phyloP scores from a whole-genome alignment of 2,888 invertebrate genomes.

The Chloroclystis v-ata region DNA sequence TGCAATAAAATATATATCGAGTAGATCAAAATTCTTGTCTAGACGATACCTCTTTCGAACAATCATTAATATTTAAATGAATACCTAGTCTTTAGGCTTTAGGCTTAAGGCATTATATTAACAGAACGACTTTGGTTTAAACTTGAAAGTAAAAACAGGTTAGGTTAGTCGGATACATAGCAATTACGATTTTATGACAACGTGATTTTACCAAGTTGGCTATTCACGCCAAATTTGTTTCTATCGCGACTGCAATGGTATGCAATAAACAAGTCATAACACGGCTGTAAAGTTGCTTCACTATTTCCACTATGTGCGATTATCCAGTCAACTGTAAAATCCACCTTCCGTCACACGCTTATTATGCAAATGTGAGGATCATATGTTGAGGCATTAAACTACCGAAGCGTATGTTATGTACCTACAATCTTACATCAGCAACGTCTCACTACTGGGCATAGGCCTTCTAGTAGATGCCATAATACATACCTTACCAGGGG shows the following conservation, averaged over 20 bases:
- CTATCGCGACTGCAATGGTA: conserved; percentile 29
- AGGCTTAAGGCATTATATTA: conserved; percentile 35
- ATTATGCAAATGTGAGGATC: not conserved
- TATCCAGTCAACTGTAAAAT: not conserved
- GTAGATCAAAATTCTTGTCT: conserved; percentile 15
- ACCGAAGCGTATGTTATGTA: not conserved
- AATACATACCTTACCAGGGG: too few relatives aligned
- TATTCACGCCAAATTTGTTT: conserved; percentile 42
- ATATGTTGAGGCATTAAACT: not conserved
- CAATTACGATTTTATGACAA: conserved; percentile 53
- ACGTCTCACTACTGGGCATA: too few relatives aligned
- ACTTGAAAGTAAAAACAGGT: conserved; percentile 59
- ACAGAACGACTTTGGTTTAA: conserved; percentile 49
- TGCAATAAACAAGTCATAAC: conserved; percentile 31
- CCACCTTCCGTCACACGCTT: not conserved
- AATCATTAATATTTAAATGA: conserved; percentile 16
- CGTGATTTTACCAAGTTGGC: conserved; percentile 43
- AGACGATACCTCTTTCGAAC: conserved; percentile 1
- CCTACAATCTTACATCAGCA: too few relatives aligned
- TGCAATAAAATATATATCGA: not conserved
- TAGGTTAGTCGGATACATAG: conserved; percentile 32
- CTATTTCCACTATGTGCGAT: conserved; percentile 6
- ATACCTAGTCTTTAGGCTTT: conserved; percentile 15
- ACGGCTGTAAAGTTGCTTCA: conserved; percentile 22
- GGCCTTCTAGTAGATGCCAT: too few relatives aligned